Evolutionary conservation across 2,797 vertebrate genomes (phyloP).

Genomic region (Bucorvus abyssinicus): DNA sequence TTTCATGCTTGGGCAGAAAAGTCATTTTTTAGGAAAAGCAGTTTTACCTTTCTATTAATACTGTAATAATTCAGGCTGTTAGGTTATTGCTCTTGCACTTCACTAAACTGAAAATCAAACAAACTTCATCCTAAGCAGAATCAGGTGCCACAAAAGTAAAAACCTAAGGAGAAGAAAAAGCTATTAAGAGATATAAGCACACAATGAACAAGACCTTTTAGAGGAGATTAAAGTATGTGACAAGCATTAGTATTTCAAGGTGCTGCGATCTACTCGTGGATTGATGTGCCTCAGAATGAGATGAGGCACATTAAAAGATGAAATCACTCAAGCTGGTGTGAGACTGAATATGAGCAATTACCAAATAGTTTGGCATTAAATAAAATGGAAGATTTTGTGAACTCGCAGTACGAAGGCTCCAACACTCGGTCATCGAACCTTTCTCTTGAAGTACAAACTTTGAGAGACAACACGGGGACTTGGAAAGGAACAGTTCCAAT

Average conservation of each 20-base stretch:
- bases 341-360: slow-evolving; percentile 75
- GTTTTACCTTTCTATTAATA: slow-evolving; percentile 36
- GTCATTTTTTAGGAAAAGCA: not conserved
- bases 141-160: slow-evolving; percentile 69
- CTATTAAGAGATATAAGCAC: slow-evolving; percentile 74
- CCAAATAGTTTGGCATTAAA: slow-evolving; percentile 72
- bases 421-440: not conserved
- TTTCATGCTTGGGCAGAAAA: not conserved
- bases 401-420: slow-evolving; percentile 37
- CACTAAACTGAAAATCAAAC: slow-evolving; percentile 39
- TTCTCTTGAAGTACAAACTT: slow-evolving; percentile 40
- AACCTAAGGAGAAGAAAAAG: slow-evolving; percentile 52
- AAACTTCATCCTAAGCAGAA: slow-evolving; percentile 42
- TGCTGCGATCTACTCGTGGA: slow-evolving; percentile 69
- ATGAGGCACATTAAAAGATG: slow-evolving; percentile 76
- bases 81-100: slow-evolving; percentile 31
- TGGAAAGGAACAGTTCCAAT: slow-evolving; percentile 16
- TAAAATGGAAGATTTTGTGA: slow-evolving; percentile 65
- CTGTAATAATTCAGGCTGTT: slow-evolving; percentile 23
- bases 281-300: slow-evolving; percentile 77
- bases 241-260: slow-evolving; percentile 75
- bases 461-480: slow-evolving; percentile 3
- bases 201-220: slow-evolving; percentile 68
- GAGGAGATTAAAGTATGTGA: slow-evolving; percentile 74
- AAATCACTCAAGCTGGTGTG: slow-evolving; percentile 68